These are phyloP conservation scores for Prolemur simus DNA, from an alignment of 2,113 vertebrate genomes.

Conservation along the genomic window DNA sequence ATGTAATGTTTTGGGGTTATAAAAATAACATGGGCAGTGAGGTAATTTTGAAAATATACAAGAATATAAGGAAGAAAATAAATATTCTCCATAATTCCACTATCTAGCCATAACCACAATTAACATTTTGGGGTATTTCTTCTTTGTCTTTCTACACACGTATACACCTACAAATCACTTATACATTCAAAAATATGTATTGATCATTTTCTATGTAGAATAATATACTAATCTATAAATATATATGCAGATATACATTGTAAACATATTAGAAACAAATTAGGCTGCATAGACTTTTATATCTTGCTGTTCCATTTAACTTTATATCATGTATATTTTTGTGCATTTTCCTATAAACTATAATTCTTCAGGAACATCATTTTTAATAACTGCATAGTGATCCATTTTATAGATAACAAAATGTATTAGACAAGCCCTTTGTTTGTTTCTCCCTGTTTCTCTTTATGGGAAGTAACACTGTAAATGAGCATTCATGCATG, in stretches of 20 bases:
- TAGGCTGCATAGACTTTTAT: not conserved
- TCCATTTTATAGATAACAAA: slow-evolving; percentile 29
- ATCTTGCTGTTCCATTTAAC: not conserved
- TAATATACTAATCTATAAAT: not conserved
- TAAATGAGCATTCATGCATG: not conserved
- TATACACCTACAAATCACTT: not conserved
- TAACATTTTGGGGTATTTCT: not conserved
- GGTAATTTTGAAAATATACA: not conserved
- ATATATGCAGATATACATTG: not conserved
- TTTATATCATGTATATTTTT: not conserved
- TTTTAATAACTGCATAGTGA: slow-evolving; percentile 45
- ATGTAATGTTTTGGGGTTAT: not conserved
- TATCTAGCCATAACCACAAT: not conserved
- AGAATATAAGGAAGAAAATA: not conserved
- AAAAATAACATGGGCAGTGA: not conserved
- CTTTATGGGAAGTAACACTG: not conserved
- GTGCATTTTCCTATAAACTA: slow-evolving; percentile 5
- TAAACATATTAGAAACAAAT: not conserved
- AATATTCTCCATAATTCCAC: not conserved
- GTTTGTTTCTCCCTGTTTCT: not conserved
- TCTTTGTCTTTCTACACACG: not conserved
- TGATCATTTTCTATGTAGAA: not conserved
- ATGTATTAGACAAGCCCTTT: not conserved
- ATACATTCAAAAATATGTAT: not conserved
- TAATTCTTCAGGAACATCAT: slow-evolving; percentile 6